Conservation (phyloP, 2,113 vertebrate species). For the Leiothrix lutea region DNA sequence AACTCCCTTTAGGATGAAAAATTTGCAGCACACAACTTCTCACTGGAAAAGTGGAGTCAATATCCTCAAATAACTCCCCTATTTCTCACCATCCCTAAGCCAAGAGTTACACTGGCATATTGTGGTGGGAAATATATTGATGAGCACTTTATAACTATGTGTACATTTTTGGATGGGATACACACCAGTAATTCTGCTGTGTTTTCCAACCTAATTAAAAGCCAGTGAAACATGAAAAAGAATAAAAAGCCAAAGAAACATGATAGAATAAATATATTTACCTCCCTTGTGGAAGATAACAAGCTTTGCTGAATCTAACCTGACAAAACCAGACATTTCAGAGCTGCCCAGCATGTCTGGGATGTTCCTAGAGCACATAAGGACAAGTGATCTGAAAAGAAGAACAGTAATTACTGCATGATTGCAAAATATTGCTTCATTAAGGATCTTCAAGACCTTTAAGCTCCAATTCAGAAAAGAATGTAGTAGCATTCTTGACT, state of each 20-base stretch:
- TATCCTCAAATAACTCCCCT: not conserved
- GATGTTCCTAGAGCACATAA: slow-evolving; percentile 57
- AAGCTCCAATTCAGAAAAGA: not conserved
- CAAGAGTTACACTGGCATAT: not conserved
- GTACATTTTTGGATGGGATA: not conserved
- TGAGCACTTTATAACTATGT: not conserved
- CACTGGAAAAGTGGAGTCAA: not conserved
- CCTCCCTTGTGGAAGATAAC: slow-evolving; percentile 1
- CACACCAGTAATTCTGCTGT: not conserved
- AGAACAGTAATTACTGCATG: not conserved
- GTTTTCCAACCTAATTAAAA: not conserved
- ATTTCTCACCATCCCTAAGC: not conserved
- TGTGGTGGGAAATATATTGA: not conserved
- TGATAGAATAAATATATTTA: not conserved
- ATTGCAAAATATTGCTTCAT: not conserved
- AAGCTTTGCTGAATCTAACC: slow-evolving; percentile 23
- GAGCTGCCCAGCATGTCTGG: not conserved
- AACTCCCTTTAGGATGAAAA: not conserved
- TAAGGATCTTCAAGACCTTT: not conserved
- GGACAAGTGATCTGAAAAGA: slow-evolving; percentile 57
- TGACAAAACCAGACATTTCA: slow-evolving; percentile 40
- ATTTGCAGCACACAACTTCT: not conserved
- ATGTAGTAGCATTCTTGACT: not conserved
- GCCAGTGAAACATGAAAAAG: not conserved
- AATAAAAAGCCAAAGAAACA: not conserved